Base-by-base conservation (phyloP, 92 coral and sea anemone species). In the Porites divaricata region DNA sequence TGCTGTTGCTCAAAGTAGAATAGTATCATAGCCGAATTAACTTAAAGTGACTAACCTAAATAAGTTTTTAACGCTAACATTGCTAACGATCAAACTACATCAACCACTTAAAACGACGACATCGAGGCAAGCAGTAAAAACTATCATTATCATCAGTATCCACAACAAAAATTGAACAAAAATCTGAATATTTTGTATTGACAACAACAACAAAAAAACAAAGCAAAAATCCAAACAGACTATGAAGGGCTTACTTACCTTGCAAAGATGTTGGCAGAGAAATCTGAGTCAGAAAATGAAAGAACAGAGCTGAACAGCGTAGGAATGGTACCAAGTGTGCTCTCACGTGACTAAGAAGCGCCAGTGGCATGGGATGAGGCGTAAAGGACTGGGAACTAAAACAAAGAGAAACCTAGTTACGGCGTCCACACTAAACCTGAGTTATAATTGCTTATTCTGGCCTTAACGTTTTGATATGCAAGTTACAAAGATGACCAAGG, bases 281-380 rank as follows among this genome's bases (percentile, higher is more conserved):
- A 77, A 95, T 90, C 75, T 95, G 96, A 61, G 98, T 97, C 76
- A 97, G 79, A 69, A 93, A 89, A 89, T 93, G 96, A 74, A 95
- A 97, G 79, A 95, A 97, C 78, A 97, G 74, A 35, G 97, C 98
- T 72, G 98, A 91, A 81, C 95, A 97, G 16, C 99, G 97, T 16
- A 97, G 93, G 90, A 97, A 97, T 83, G 99, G 99, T 66, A 97
- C 76, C 90, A 97, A 75, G 75, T 90, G 79, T 64, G 85, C 61
- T 61, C 79, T 83, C 54, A 95, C 79, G 90, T 93, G 95, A 67
- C 50, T 83, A 20, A 89, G 82, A 64, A 97, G 92, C 52, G 86
- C 87, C 66, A 70, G 76, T 56, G 99, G 99, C 72, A 83, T 78
- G 20, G 90, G 91, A 75, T 97, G 99, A 48, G 95, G 87, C 16